Conservation (phyloP, 1,140 invertebrate genomes). For the Planococcus citri region DNA sequence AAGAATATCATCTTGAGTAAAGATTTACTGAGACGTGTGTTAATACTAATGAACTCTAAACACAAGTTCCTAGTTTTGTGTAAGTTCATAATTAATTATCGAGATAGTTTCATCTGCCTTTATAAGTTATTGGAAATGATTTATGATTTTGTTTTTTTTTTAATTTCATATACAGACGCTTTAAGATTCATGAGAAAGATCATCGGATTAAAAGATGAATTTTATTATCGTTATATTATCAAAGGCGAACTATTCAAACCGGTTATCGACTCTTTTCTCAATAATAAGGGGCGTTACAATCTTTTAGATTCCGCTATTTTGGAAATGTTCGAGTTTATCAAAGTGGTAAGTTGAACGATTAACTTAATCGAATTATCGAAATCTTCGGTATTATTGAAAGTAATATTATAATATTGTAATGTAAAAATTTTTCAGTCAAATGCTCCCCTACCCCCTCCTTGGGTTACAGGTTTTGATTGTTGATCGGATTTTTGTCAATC, state of each 20-base stretch:
- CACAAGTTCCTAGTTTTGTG: constrained; percentile 96
- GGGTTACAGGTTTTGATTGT: too few relatives aligned
- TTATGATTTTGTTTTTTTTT: too few relatives aligned
- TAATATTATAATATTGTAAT: too few relatives aligned
- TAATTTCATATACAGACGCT: constrained; percentile 49
- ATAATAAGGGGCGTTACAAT: constrained; percentile 96
- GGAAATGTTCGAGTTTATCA: constrained; percentile 99
- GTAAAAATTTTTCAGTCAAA: not conserved
- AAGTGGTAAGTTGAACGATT: constrained; percentile 44
- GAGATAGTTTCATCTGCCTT: too few relatives aligned
- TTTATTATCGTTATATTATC: constrained; percentile 94
- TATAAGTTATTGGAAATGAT: too few relatives aligned
- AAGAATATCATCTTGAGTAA: constrained; percentile 96
- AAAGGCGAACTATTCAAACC: constrained; percentile 91
- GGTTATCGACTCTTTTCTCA: constrained; percentile 89
- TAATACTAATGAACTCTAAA: constrained; percentile 93
- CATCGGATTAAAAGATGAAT: constrained; percentile 94
- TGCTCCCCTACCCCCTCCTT: not conserved
- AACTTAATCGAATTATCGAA: not conserved
- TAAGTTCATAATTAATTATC: too few relatives aligned
- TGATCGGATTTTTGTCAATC: too few relatives aligned
- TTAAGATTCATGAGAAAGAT: constrained; percentile 94
- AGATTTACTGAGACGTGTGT: constrained; percentile 84
- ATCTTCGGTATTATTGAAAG: too few relatives aligned
- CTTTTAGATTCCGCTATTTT: constrained; percentile 96